phyloP scores from a whole-genome alignment of 2,113 vertebrate genomes.

The Nettapus auritus region DNA sequence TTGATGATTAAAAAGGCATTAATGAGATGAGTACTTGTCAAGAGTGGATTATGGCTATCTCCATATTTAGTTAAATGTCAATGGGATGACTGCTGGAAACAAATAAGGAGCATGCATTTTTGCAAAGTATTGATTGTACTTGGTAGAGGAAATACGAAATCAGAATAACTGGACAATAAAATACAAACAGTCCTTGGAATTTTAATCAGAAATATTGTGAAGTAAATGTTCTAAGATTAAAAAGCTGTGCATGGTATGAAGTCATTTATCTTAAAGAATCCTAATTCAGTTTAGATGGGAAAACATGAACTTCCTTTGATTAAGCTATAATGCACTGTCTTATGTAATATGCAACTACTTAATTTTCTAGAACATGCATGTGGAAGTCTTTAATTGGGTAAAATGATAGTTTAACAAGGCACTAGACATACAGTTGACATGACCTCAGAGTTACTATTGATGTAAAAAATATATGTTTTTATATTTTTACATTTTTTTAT shows the following conservation, averaged over 20 bases:
- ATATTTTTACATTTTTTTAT: too few species aligned
- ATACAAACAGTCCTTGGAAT: background rate
- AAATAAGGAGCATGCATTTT: constrained; percentile 6
- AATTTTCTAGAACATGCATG: background rate
- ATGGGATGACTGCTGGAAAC: constrained; percentile 27
- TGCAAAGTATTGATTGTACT: constrained; percentile 48
- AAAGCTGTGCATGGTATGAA: background rate
- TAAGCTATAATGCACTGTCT: background rate
- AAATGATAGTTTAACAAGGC: background rate
- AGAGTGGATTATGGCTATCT: constrained; percentile 55
- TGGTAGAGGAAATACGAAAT: background rate
- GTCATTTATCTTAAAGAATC: background rate
- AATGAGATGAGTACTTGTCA: constrained; percentile 75
- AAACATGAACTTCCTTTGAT: background rate
- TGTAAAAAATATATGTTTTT: background rate
- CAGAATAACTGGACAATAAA: background rate
- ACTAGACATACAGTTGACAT: background rate
- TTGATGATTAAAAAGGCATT: constrained; percentile 76
- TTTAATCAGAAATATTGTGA: background rate
- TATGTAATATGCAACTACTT: background rate
- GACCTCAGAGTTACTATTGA: background rate
- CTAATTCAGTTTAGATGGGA: background rate
- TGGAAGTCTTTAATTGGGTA: background rate
- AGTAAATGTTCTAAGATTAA: background rate
- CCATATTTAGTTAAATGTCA: constrained; percentile 36